These are phyloP conservation scores for Mustelus asterias DNA, from an alignment of 2,113 vertebrate genomes.

Conservation along the genomic window DNA sequence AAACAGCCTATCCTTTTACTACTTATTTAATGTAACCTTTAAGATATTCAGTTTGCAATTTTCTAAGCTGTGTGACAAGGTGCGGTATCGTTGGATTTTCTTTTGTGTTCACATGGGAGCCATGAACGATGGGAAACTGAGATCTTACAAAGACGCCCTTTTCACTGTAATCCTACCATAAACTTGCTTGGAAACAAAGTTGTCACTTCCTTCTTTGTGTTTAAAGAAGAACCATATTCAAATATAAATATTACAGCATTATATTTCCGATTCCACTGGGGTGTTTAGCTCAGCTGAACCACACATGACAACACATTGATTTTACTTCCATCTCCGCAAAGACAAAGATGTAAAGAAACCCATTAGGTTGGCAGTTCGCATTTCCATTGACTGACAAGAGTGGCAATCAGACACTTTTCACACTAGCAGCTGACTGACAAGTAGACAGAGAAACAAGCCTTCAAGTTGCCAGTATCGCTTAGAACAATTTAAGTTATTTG, in stretches of 20 bases:
- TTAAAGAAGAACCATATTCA: not conserved
- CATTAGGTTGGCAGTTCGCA: conserved; percentile 97
- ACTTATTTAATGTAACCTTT: conserved; percentile 14
- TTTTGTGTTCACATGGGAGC: not conserved
- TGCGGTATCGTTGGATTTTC: not conserved
- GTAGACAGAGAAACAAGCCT: conserved; percentile 92
- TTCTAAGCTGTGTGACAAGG: not conserved
- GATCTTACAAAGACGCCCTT: not conserved
- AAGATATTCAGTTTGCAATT: conserved; percentile 5
- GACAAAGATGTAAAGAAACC: conserved; percentile 93
- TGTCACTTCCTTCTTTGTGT: not conserved
- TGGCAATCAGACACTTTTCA: conserved; percentile 95
- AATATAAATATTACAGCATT: conserved; percentile 37
- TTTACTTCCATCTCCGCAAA: conserved; percentile 88
- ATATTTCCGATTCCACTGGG: conserved; percentile 74
- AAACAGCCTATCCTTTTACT: conserved; percentile 9
- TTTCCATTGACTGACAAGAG: conserved; percentile 97
- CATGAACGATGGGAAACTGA: not conserved
- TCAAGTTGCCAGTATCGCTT: conserved; percentile 93
- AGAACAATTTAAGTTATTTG: conserved; percentile 95
- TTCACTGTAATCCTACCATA: not conserved
- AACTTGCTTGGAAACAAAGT: conserved; percentile 25
- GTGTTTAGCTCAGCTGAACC: conserved; percentile 76
- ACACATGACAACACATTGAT: conserved; percentile 98
- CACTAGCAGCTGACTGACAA: conserved; percentile 90